Base-by-base conservation (phyloP, 1,140 invertebrate genomes). In the Proales similis region DNA sequence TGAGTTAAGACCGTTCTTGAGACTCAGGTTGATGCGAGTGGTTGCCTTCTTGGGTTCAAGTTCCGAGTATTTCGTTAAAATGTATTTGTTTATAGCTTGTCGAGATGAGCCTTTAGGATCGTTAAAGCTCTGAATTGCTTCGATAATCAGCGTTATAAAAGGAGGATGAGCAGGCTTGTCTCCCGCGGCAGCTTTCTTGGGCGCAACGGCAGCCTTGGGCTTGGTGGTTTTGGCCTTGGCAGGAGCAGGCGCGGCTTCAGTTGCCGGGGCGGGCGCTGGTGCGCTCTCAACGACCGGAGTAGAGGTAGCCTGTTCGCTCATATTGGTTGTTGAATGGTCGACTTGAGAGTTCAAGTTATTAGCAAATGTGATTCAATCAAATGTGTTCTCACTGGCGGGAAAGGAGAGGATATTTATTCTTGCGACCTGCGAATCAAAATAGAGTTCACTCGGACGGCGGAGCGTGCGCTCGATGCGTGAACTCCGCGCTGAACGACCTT, bases 101-200 rank as follows among this genome's bases (percentile, higher is more conserved):
- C 38, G 20, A 22, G 51, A 57, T 7, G 51, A 57, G 27, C 51
- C 51, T 39, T 19, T 39, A 9, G 45, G 4, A 12, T 57, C 51
- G 29, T 57, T 57, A 9, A 57, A 42, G 22, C 45, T 36, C 1
- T 42, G 38, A 57, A 57, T 57, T n/a, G 51, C 51, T 14, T 57
- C 51, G 5, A 57, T 26, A 19, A 57, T 57, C 51, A 57, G 39
- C 17, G 39, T 14, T 27, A 57, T 26, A 27, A 30, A 57, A 26
- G 51, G 19, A 0, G 51, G 51, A 14, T 26, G 51, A 22, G 39
- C 20, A 42, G 36, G 20, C 4, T 43, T 57, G 1, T 20, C 11
- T 33, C 22, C 38, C 2, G 30, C 20, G 22, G 0, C 29, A 12
- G 9, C 39, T 32, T 17, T 5, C 2, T 5, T 19, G 22, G 11